Conservation (phyloP, 2,888 invertebrate genomes). For the Tribolium freemani region DNA sequence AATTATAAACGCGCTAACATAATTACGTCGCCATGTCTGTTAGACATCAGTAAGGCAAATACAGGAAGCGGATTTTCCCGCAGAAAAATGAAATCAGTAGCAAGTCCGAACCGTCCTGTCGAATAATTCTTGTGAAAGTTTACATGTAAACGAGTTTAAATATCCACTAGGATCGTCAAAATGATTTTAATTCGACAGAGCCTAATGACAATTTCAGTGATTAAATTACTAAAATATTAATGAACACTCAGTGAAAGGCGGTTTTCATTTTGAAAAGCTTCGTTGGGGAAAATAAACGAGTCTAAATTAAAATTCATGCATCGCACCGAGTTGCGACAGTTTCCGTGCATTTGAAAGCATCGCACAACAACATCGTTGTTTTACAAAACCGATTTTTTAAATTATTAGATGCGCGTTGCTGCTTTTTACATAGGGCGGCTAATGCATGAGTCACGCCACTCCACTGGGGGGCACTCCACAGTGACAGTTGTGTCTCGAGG, state of each 20-base stretch:
- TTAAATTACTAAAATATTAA: conserved; percentile 57
- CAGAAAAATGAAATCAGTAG: neutral
- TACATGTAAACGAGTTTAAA: conserved; percentile 17
- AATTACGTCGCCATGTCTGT: neutral
- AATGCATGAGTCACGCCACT: conserved; percentile 54
- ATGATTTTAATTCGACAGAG: conserved; percentile 51
- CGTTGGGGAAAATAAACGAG: conserved; percentile 53
- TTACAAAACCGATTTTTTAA: conserved; percentile 3
- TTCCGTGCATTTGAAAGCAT: conserved; percentile 57
- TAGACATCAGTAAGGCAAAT: neutral
- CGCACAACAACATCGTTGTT: conserved; percentile 4
- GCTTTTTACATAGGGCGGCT: conserved; percentile 36
- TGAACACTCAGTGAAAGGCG: conserved; percentile 55
- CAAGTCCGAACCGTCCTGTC: neutral
- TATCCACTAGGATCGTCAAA: conserved; percentile 45
- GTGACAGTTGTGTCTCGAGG: conserved; percentile 66
- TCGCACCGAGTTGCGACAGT: conserved; percentile 54
- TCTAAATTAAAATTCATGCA: conserved; percentile 62
- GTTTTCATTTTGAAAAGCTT: conserved; percentile 54
- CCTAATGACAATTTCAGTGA: conserved; percentile 56
- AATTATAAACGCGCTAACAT: neutral
- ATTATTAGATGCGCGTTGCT: neutral
- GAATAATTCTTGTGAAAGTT: neutral
- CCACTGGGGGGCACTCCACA: conserved; percentile 51
- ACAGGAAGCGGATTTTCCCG: neutral